Evolutionary conservation across 2,888 invertebrate genomes (phyloP).

Genomic region (Agrenia bidenticulata): DNA sequence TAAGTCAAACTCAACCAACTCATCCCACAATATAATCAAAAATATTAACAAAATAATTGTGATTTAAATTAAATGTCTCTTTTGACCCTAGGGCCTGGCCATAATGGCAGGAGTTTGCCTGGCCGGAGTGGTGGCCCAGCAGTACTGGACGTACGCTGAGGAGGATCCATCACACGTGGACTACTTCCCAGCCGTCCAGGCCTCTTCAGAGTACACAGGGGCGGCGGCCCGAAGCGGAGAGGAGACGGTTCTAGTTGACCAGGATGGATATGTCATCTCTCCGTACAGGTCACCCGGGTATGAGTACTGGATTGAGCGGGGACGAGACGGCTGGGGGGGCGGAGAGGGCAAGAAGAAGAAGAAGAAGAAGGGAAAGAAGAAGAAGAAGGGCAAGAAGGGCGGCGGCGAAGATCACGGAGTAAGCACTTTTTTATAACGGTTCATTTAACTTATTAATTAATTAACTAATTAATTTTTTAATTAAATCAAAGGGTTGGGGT

Average conservation of each 20-base stretch:
- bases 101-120: conserved; percentile 28
- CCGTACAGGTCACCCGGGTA: conserved; percentile 8
- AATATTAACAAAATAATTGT: no score
- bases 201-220: neutral
- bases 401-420: conserved; percentile 14
- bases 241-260: neutral
- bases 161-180: conserved; percentile 22
- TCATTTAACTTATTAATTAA: neutral
- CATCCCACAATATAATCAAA: no score
- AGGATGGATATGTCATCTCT: neutral
- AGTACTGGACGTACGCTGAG: conserved; percentile 32
- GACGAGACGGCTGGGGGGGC: conserved; percentile 15
- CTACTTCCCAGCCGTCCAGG: conserved; percentile 27
- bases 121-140: conserved; percentile 35
- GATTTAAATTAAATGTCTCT: no score
- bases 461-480: neutral
- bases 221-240: neutral
- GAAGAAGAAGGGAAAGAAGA: conserved; percentile 30
- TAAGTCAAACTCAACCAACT: no score
- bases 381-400: conserved; percentile 34
- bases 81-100: conserved; percentile 38
- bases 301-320: conserved; percentile 8
- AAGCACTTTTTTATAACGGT: neutral
- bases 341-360: conserved; percentile 26
- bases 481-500: conserved; percentile 37